A percentile compares a stretch with the other conserved stretches of the same genome.
phyloP scores from a whole-genome alignment of 2,797 vertebrate genomes.

The Molossus alvarezi region DNA sequence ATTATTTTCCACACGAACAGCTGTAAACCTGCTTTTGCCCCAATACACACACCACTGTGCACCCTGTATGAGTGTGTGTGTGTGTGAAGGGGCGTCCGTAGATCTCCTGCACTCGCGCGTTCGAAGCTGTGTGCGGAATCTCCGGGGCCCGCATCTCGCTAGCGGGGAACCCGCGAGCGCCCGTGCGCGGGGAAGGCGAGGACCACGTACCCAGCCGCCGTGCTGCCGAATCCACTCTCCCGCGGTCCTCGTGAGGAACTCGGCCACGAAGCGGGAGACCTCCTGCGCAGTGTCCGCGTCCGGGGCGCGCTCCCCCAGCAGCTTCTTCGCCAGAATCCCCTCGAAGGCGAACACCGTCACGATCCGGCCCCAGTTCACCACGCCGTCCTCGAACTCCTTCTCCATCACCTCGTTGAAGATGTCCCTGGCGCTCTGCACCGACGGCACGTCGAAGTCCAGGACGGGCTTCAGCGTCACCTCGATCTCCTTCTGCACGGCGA shows the following conservation, averaged over 20 bases:
- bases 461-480: conserved; percentile 83
- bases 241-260: conserved; percentile 88
- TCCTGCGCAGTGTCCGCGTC: conserved; percentile 80
- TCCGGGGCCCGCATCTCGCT: too few relatives aligned
- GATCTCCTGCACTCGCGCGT: too few relatives aligned
- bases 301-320: conserved; percentile 80
- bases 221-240: conserved; percentile 89
- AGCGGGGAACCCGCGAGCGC: too few relatives aligned
- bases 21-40: too few relatives aligned
- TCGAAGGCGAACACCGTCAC: conserved; percentile 90
- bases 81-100: too few relatives aligned
- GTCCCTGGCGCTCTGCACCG: conserved; percentile 83
- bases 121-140: too few relatives aligned
- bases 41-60: too few relatives aligned
- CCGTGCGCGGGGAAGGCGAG: too few relatives aligned
- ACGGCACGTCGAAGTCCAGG: conserved; percentile 85
- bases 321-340: conserved; percentile 88
- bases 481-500: conserved; percentile 84
- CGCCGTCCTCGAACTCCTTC: conserved; percentile 89
- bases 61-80: too few relatives aligned
- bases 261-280: conserved; percentile 89
- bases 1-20: too few relatives aligned
- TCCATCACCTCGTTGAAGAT: conserved; percentile 89
- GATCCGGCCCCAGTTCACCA: conserved; percentile 91
- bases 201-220: conserved; percentile 89